Evolutionary conservation across 2,113 vertebrate species (phyloP).

Genomic region (Cochlearius cochlearius): DNA sequence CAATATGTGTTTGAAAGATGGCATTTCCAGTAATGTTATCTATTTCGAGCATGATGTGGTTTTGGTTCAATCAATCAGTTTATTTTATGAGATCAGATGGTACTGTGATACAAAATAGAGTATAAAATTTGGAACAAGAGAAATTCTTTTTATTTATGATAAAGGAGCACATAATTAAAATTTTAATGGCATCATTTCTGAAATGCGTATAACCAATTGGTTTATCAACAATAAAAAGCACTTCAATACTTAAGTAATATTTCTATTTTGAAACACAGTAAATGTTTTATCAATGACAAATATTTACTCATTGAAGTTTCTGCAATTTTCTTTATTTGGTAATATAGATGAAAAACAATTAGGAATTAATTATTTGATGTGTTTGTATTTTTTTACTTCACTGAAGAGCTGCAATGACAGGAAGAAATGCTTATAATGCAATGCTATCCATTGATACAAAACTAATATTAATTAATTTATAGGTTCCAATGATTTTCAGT

Average conservation of each 20-base stretch:
- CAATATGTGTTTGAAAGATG: not conserved
- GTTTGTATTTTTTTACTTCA: not conserved
- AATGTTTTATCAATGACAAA: not conserved
- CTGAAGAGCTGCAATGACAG: not conserved
- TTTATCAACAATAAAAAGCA: not conserved
- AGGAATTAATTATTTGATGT: not conserved
- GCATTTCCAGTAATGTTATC: not conserved
- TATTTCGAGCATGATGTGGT: not conserved
- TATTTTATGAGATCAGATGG: not conserved
- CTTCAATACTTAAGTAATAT: not conserved
- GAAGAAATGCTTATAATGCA: not conserved
- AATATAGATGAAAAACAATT: not conserved
- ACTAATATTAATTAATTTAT: slow-evolving; percentile 13
- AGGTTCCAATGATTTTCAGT: slow-evolving; percentile 87
- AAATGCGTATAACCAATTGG: not conserved
- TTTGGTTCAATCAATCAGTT: not conserved
- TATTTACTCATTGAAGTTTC: not conserved
- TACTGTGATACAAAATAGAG: not conserved
- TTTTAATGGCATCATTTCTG: not conserved
- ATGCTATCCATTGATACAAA: not conserved
- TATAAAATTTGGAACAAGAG: not conserved
- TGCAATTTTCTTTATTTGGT: not conserved
- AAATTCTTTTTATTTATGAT: not conserved
- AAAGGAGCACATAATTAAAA: not conserved
- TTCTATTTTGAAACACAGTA: not conserved